Evolutionary conservation across 2,797 vertebrate species (phyloP).

Genomic region (Labroides dimidiatus): DNA sequence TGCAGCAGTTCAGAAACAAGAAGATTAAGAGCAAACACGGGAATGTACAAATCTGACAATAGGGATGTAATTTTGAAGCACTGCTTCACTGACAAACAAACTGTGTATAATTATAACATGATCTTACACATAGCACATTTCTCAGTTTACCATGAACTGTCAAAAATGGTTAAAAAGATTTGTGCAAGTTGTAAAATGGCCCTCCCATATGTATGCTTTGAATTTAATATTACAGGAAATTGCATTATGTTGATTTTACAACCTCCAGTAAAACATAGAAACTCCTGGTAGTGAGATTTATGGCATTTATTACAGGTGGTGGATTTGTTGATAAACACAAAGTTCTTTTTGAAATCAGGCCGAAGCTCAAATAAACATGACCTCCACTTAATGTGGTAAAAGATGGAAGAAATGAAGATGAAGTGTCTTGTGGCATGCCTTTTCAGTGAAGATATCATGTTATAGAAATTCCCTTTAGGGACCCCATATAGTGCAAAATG

Average conservation of each 20-base stretch:
- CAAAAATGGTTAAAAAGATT: constrained; percentile 17
- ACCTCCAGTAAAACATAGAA: not conserved
- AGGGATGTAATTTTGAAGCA: constrained; percentile 1
- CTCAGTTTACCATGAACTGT: constrained; percentile 19
- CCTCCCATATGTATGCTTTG: not conserved
- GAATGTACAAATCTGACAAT: not conserved
- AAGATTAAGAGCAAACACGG: constrained; percentile 8
- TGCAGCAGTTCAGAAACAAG: constrained; percentile 8
- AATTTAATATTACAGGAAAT: not conserved
- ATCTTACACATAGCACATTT: constrained; percentile 11
- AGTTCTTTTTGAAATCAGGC: no score
- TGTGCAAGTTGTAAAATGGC: not conserved
- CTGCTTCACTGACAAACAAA: constrained; percentile 8
- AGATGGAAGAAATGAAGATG: no score
- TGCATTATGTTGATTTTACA: not conserved
- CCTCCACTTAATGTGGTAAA: no score
- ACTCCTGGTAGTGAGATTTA: not conserved
- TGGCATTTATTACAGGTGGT: not conserved
- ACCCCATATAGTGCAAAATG: no score
- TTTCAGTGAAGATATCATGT: no score
- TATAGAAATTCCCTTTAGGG: no score
- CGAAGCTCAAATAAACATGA: no score
- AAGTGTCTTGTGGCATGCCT: no score
- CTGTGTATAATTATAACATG: constrained; percentile 24
- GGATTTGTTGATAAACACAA: not conserved